These are phyloP conservation scores for Drosophila borborema DNA, from an alignment of 2,888 invertebrate genomes.

Conservation along the genomic window DNA sequence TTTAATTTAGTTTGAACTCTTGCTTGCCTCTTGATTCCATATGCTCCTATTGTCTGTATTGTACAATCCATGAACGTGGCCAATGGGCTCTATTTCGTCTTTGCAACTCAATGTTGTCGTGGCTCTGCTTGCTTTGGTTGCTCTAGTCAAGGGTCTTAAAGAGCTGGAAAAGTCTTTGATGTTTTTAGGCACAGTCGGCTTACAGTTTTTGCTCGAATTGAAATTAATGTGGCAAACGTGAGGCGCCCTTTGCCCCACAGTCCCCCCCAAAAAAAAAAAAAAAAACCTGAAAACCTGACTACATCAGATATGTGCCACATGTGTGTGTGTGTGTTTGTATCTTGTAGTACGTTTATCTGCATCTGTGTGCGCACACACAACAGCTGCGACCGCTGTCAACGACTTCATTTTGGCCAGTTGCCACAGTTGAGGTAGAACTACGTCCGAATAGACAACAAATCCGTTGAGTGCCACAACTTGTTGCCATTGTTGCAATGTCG, in stretches of 20 bases:
- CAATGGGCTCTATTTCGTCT: conserved; percentile 10
- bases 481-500: background rate
- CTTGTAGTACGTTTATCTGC: conserved; percentile 18
- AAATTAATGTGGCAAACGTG: conserved; percentile 73
- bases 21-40: conserved; percentile 11
- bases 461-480: conserved; percentile 15
- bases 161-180: conserved; percentile 42
- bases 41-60: background rate
- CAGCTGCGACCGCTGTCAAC: conserved; percentile 55
- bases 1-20: conserved; percentile 11
- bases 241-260: conserved; percentile 30
- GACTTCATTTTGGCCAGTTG: conserved; percentile 64
- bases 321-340: background rate
- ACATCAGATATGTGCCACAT: conserved; percentile 12
- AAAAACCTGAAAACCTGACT: conserved; percentile 2
- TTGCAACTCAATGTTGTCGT: conserved; percentile 15
- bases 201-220: conserved; percentile 49
- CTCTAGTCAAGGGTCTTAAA: conserved; percentile 32
- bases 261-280: background rate
- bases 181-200: conserved; percentile 33
- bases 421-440: conserved; percentile 46
- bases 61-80: conserved; percentile 12
- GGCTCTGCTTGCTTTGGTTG: conserved; percentile 8
- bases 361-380: conserved; percentile 33
- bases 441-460: conserved; percentile 43